phyloP scores from a whole-genome alignment of 2,888 invertebrate genomes.

The Diarsia brunnea region DNA sequence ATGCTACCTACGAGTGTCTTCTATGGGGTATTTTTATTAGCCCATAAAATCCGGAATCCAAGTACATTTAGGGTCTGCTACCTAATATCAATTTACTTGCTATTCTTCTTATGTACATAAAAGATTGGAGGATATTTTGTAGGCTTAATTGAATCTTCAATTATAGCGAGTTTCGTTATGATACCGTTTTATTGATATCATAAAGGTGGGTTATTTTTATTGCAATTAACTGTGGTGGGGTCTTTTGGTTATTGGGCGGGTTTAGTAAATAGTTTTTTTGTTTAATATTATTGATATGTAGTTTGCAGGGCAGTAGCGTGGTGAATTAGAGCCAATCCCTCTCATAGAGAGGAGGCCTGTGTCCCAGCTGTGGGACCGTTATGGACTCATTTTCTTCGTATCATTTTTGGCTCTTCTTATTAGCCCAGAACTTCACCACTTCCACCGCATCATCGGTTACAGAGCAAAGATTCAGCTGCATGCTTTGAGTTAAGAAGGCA shows the following conservation, averaged over 20 bases:
- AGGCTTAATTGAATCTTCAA: constrained; percentile 60
- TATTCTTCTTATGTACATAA: constrained; percentile 59
- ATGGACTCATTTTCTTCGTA: no score
- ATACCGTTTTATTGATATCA: constrained; percentile 55
- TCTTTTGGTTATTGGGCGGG: neutral
- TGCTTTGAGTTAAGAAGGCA: no score
- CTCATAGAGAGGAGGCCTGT: neutral
- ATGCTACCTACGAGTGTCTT: constrained; percentile 60
- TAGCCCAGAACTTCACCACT: no score
- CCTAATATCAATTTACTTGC: constrained; percentile 66
- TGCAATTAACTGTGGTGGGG: constrained; percentile 31
- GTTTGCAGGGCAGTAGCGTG: neutral
- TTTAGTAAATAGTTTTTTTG: constrained; percentile 34
- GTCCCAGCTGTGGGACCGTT: neutral
- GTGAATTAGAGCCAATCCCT: neutral
- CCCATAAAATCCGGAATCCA: constrained; percentile 63
- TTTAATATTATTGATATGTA: no score
- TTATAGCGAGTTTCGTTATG: constrained; percentile 56
- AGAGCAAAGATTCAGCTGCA: no score
- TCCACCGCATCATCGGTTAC: no score
- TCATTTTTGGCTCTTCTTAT: no score
- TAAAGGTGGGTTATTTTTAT: constrained; percentile 55
- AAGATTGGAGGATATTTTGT: constrained; percentile 55
- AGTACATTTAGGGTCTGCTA: constrained; percentile 60
- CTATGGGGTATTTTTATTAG: constrained; percentile 68